phyloP scores from a whole-genome alignment of 2,797 vertebrate species.

The Simalia tracyae region DNA sequence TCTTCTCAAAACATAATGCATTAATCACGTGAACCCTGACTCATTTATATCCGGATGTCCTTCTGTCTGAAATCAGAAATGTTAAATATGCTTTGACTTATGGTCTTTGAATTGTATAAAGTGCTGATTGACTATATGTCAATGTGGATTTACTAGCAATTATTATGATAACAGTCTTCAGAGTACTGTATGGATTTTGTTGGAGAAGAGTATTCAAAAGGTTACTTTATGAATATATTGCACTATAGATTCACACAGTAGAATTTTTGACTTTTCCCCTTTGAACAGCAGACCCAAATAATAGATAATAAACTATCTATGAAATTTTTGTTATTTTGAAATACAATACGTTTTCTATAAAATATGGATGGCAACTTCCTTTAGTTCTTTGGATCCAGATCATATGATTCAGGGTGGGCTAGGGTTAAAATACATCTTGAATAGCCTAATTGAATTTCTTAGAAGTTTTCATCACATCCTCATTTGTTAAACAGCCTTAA shows the following conservation, averaged over 20 bases:
- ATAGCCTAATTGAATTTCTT: not conserved
- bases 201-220: not conserved
- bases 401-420: not conserved
- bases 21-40: not conserved
- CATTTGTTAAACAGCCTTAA: not conserved
- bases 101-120: not conserved
- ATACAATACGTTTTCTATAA: not conserved
- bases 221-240: not conserved
- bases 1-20: not conserved
- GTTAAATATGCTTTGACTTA: constrained; percentile 15
- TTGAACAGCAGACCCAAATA: not conserved
- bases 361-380: not conserved
- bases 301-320: not conserved
- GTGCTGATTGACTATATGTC: not conserved
- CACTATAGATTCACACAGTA: not conserved
- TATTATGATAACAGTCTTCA: not conserved
- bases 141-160: not conserved
- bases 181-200: not conserved
- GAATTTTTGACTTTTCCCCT: constrained; percentile 1
- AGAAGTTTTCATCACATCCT: not conserved
- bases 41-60: constrained; percentile 14
- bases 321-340: not conserved
- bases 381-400: not conserved
- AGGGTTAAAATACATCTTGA: not conserved
- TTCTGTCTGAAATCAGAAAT: constrained; percentile 14